These are phyloP conservation scores for Hydraecia micacea DNA, from an alignment of 2,888 invertebrate species.

Conservation along the genomic window DNA sequence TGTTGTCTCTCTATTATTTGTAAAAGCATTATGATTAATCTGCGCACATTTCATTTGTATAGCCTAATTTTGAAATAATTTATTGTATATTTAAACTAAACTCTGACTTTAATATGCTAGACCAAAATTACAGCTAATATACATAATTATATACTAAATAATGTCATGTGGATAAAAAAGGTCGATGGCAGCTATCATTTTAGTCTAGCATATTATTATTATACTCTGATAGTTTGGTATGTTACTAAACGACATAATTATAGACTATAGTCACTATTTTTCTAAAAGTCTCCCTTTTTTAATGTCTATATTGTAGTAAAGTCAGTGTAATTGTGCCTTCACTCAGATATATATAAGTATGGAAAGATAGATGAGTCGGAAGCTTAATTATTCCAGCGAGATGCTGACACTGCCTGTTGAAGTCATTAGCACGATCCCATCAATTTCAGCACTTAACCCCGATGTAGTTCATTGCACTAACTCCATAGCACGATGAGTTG, in stretches of 20 bases:
- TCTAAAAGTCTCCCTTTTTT: not conserved
- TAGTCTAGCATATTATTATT: too few species aligned
- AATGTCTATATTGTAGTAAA: not conserved
- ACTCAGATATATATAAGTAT: slow-evolving; percentile 6
- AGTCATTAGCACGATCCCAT: slow-evolving; percentile 54
- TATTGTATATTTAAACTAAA: not conserved
- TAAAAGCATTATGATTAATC: not conserved
- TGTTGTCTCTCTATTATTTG: slow-evolving; percentile 6
- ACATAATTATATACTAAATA: too few species aligned
- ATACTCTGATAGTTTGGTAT: too few species aligned
- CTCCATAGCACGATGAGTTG: slow-evolving; percentile 23
- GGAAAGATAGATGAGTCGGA: slow-evolving; percentile 34
- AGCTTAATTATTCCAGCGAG: slow-evolving; percentile 48
- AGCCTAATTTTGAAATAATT: not conserved
- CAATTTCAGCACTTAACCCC: slow-evolving; percentile 57
- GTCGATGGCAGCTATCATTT: too few species aligned
- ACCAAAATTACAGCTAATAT: too few species aligned
- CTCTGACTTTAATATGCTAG: too few species aligned
- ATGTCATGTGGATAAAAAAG: too few species aligned
- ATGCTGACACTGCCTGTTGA: slow-evolving; percentile 49
- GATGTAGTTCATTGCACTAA: slow-evolving; percentile 54
- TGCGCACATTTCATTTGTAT: not conserved
- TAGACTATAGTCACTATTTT: not conserved
- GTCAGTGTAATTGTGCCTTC: not conserved
- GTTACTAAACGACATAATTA: too few species aligned